A percentile compares a stretch with the other conserved stretches of the same genome.
These are phyloP conservation scores for Glyphotaelius pellucidus DNA, from an alignment of 2,888 invertebrate species.

Conservation along the genomic window DNA sequence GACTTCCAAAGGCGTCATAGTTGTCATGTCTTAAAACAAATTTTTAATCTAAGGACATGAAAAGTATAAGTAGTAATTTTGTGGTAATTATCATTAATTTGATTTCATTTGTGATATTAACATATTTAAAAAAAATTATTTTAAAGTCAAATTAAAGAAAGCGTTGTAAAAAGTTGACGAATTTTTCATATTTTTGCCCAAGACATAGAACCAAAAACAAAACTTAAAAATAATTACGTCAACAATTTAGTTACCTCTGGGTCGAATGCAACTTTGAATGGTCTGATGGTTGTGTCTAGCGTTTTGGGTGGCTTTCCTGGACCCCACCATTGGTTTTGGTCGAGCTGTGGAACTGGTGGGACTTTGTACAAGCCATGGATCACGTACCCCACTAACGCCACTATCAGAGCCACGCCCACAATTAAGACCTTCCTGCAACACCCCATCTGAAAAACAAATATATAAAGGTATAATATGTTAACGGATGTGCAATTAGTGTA, in stretches of 20 bases:
- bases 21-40: background rate
- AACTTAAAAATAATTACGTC: background rate
- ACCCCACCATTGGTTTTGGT: conserved; percentile 74
- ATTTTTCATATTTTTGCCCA: too few relatives aligned
- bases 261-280: conserved; percentile 73
- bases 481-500: too few relatives aligned
- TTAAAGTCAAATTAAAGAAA: too few relatives aligned
- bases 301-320: conserved; percentile 68
- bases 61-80: too few relatives aligned
- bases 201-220: background rate
- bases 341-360: conserved; percentile 70
- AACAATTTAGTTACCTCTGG: conserved; percentile 70
- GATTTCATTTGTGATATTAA: too few relatives aligned
- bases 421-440: conserved; percentile 45
- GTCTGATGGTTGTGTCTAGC: conserved; percentile 70
- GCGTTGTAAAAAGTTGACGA: background rate
- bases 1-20: background rate
- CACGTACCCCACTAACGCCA: background rate
- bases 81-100: too few relatives aligned
- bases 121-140: too few relatives aligned
- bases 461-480: background rate
- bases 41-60: too few relatives aligned
- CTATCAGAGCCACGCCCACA: background rate
- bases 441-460: conserved; percentile 40
- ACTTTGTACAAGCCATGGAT: conserved; percentile 54